phyloP scores from a whole-genome alignment of 1,140 invertebrate species.

The Dysdera silvatica region DNA sequence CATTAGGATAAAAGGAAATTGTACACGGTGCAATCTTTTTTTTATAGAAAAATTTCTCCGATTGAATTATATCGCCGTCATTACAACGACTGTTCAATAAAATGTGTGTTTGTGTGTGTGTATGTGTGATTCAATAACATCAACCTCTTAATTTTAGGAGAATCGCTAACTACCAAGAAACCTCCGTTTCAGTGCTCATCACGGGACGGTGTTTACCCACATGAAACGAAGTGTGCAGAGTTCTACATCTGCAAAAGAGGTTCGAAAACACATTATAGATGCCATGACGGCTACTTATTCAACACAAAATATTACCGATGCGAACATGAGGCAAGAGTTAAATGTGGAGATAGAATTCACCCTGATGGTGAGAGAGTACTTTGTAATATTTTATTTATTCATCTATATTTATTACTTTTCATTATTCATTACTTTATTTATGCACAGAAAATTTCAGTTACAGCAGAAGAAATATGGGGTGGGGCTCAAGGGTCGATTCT shows the following conservation, averaged over 20 bases:
- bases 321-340: not conserved
- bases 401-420: not conserved
- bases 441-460: no score
- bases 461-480: no score
- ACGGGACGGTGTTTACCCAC: constrained; percentile 7
- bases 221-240: not conserved
- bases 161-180: not conserved
- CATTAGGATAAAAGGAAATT: not conserved
- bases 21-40: not conserved
- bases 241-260: constrained; percentile 13
- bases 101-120: no score
- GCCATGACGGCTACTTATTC: constrained; percentile 6
- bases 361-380: not conserved
- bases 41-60: not conserved
- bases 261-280: not conserved
- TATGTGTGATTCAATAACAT: no score
- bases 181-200: constrained; percentile 9
- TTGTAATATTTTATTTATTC: not conserved
- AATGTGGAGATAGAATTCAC: constrained; percentile 13
- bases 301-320: constrained; percentile 13
- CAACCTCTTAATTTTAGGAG: no score
- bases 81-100: not conserved
- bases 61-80: not conserved
- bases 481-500: no score
- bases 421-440: no score